These are phyloP conservation scores for Pristionchus exspectatus DNA, from an alignment of 2,888 invertebrate genomes.

Conservation along the genomic window DNA sequence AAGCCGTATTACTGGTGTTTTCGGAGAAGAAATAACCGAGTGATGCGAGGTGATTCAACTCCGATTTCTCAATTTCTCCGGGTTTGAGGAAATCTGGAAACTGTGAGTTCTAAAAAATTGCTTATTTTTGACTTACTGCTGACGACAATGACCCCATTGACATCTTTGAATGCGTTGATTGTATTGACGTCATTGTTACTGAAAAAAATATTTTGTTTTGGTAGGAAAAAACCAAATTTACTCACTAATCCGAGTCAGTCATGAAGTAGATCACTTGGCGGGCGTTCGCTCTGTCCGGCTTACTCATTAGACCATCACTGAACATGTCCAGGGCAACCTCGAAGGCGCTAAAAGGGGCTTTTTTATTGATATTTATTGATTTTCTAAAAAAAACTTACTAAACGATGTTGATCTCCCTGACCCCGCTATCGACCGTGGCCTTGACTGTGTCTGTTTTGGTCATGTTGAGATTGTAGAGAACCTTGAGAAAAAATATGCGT, in stretches of 20 bases:
- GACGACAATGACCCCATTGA: background rate
- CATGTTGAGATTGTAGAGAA: conserved; percentile 33
- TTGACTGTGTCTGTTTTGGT: background rate
- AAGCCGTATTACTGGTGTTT: background rate
- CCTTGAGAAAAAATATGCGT: background rate
- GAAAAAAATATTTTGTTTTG: background rate
- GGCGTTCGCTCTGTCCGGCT: background rate
- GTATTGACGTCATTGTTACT: background rate
- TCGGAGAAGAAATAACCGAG: background rate
- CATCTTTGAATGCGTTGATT: background rate
- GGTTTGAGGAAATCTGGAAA: background rate
- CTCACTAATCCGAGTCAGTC: background rate
- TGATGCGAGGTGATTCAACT: background rate
- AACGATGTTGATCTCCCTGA: background rate
- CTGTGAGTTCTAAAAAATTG: background rate
- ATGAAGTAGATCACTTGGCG: conserved; percentile 6
- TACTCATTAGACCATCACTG: background rate
- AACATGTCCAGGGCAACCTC: background rate
- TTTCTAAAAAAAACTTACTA: background rate
- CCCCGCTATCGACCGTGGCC: background rate
- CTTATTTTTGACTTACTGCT: background rate
- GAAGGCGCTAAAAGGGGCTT: background rate
- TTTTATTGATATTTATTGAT: background rate
- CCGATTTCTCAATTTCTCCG: background rate
- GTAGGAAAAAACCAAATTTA: background rate